phyloP scores from a whole-genome alignment of 2,113 vertebrate genomes.

The Scatophagus argus region DNA sequence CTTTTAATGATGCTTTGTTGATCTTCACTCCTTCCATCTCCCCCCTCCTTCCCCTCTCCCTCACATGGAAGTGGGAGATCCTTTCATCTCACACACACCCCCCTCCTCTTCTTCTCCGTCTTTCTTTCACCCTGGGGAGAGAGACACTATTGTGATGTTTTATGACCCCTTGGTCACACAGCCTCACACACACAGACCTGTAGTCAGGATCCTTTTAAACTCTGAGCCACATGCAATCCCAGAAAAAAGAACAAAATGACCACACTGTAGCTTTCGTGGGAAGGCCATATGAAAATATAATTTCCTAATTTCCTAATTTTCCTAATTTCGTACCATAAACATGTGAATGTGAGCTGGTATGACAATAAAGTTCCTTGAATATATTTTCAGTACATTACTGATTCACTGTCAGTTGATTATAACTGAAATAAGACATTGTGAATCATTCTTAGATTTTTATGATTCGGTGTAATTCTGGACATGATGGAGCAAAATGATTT shows the following conservation, averaged over 20 bases:
- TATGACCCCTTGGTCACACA: conserved; percentile 73
- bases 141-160: conserved; percentile 79
- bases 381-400: neutral
- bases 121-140: conserved; percentile 76
- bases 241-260: neutral
- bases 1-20: conserved; percentile 59
- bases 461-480: neutral
- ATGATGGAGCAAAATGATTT: neutral
- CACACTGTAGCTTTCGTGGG: neutral
- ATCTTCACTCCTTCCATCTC: conserved; percentile 54
- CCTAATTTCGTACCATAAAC: too few relatives aligned
- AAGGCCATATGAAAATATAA: neutral
- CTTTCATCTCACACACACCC: conserved; percentile 75
- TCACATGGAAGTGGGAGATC: conserved; percentile 77
- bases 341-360: too few relatives aligned
- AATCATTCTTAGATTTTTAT: neutral
- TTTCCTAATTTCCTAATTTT: too few relatives aligned
- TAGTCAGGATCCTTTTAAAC: conserved; percentile 45
- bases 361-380: too few relatives aligned
- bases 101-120: conserved; percentile 64
- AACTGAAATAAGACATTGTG: neutral
- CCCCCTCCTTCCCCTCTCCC: conserved; percentile 53
- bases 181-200: conserved; percentile 52
- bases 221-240: neutral
- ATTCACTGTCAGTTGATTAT: neutral